phyloP scores from a whole-genome alignment of 2,797 vertebrate genomes.

The Tokudaia tokunoshimensis region DNA sequence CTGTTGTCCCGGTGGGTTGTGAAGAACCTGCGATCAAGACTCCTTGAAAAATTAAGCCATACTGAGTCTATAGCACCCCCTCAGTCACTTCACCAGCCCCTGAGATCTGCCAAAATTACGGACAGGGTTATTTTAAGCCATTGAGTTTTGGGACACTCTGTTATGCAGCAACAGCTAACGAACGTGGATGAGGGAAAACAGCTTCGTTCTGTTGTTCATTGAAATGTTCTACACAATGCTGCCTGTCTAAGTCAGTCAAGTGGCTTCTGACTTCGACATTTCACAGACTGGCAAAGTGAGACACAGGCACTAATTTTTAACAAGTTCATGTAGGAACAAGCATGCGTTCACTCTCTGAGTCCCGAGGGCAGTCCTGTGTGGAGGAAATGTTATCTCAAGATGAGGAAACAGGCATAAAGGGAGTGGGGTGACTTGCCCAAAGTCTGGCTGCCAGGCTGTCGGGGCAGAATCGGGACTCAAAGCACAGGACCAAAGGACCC shows the following conservation, averaged over 20 bases:
- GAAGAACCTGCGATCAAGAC: background rate
- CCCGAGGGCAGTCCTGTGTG: background rate
- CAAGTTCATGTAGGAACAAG: background rate
- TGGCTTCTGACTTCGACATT: background rate
- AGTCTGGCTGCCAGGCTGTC: background rate
- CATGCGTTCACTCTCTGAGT: background rate
- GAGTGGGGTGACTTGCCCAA: background rate
- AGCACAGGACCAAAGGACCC: background rate
- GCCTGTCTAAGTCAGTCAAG: background rate
- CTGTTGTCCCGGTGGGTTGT: background rate
- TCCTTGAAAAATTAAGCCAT: background rate
- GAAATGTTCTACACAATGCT: background rate
- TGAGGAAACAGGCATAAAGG: background rate
- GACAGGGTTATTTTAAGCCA: background rate
- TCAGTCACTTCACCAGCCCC: background rate
- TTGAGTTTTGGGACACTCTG: background rate
- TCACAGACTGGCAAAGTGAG: conserved; percentile 15
- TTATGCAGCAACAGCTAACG: background rate
- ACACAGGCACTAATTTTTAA: background rate
- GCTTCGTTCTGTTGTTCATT: background rate
- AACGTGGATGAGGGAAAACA: background rate
- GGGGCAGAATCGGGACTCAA: background rate
- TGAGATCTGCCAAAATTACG: background rate
- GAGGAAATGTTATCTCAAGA: background rate
- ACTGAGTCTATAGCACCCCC: background rate